phyloP scores from a whole-genome alignment of 2,797 vertebrate genomes.

The Scarus forsteni region DNA sequence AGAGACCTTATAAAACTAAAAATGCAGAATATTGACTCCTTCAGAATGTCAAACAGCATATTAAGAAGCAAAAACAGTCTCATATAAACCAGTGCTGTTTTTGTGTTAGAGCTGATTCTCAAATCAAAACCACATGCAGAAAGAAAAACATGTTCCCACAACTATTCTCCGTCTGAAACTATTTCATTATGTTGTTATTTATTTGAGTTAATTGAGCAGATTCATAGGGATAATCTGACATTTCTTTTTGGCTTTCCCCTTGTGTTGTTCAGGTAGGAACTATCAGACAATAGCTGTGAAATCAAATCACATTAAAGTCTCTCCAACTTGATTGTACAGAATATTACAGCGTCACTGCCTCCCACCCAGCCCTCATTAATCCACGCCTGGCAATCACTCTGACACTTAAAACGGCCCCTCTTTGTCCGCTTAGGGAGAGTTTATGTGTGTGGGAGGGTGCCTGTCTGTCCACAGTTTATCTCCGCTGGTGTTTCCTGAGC shows the following conservation, averaged over 20 bases:
- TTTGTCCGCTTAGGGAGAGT: slow-evolving; percentile 63
- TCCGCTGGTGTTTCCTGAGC: slow-evolving; percentile 55
- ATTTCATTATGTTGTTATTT: neutral
- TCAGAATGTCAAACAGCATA: too few relatives aligned
- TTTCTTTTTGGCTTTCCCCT: slow-evolving; percentile 17
- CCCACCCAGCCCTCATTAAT: slow-evolving; percentile 61
- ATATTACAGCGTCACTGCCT: slow-evolving; percentile 54
- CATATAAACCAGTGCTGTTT: neutral
- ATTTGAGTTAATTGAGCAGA: neutral
- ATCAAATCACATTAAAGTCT: slow-evolving; percentile 47
- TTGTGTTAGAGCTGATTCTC: neutral
- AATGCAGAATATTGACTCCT: too few relatives aligned
- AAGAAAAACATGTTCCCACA: neutral
- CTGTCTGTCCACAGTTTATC: slow-evolving; percentile 67
- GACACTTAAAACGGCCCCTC: slow-evolving; percentile 71
- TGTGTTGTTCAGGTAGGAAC: slow-evolving; percentile 2
- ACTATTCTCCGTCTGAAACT: neutral
- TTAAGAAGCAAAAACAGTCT: neutral
- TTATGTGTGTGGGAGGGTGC: slow-evolving; percentile 68
- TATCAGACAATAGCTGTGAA: slow-evolving; percentile 12
- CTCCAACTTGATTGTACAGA: slow-evolving; percentile 43
- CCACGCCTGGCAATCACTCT: slow-evolving; percentile 61
- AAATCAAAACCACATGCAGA: neutral
- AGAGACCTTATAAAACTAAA: too few relatives aligned
- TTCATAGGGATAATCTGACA: neutral